Conservation (phyloP, 2,113 vertebrate genomes). For the Pterocles burchelli region DNA sequence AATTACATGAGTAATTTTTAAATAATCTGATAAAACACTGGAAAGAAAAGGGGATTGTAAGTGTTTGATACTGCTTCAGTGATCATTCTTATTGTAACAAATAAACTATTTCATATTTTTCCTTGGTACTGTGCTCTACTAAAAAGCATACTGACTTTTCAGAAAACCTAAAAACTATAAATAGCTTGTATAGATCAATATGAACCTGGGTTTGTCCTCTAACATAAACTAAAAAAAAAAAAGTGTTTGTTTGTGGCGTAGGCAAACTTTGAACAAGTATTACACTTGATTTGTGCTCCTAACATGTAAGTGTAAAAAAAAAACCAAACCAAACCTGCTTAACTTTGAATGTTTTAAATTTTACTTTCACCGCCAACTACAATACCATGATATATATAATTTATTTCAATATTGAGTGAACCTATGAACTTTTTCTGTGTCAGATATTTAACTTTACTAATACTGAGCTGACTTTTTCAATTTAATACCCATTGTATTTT, state of each 20-base stretch:
- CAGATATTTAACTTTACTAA: neutral
- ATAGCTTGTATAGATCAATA: neutral
- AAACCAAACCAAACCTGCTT: fast-evolving
- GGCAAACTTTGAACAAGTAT: neutral
- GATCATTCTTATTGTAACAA: slow-evolving; percentile 1
- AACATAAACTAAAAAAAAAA: neutral
- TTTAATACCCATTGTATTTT: neutral
- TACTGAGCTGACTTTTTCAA: neutral
- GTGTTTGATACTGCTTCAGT: neutral
- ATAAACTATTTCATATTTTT: neutral
- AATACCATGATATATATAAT: neutral
- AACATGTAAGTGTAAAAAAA: fast-evolving
- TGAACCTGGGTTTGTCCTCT: neutral
- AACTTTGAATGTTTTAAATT: neutral
- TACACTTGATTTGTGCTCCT: neutral
- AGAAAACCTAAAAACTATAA: neutral
- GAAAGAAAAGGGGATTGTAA: neutral
- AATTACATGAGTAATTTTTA: slow-evolving; percentile 27
- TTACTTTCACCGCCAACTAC: neutral
- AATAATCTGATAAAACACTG: slow-evolving; percentile 19
- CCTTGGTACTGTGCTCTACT: neutral
- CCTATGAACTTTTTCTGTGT: neutral
- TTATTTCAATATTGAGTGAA: neutral
- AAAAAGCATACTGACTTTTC: neutral
- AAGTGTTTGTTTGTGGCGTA: neutral